Evolutionary conservation across 1,140 invertebrate species (phyloP), one percentile per base, ranked within the genome.

Genomic region (Zophobas morio): DNA sequence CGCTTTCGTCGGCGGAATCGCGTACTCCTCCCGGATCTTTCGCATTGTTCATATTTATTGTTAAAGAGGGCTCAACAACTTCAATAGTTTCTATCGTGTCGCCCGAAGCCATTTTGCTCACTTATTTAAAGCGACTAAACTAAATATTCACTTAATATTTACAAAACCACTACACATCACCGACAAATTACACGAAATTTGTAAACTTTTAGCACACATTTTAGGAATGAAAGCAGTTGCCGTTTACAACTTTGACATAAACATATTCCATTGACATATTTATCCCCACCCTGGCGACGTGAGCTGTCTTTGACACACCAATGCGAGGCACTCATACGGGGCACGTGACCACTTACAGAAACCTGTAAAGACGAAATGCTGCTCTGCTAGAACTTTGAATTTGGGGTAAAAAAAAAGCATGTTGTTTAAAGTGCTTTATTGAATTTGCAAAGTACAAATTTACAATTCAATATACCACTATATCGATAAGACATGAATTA

Each of bases 41-140:
- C n/a, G 81, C 70, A 77, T 81, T 82, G 77, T 82, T 82, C 76
- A 84, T 83, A 74, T 74, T 81, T 70, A 80, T 72, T 40, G 78
- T 57, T 60, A 79, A 76, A 76, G 82, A 82, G 70, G 82, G 78
- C 73, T 83, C 84, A 54, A 87, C 88, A 82, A 91, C 88, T 87
- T 92, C 90, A 83, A 92, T 92, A 86, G 89, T 89, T 86, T 92
- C 90, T 82, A 91, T 89, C 84, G 88, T 90, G 84, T 92, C 90
- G 82, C 90, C 90, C 85, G 91, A 92, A 90, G 91, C 91, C 91
- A 92, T 92, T 89, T 89, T 89, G 86, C 76, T 71, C 73, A 40
- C 36, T 72, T 36, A 40, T 56, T 66, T 66, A 66, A 66, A 66
- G 37, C 8, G 20, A 40, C 60, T 40, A 2, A 3, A 47, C 32